phyloP scores from a whole-genome alignment of 2,113 vertebrate species.

The Leuciscus idus region DNA sequence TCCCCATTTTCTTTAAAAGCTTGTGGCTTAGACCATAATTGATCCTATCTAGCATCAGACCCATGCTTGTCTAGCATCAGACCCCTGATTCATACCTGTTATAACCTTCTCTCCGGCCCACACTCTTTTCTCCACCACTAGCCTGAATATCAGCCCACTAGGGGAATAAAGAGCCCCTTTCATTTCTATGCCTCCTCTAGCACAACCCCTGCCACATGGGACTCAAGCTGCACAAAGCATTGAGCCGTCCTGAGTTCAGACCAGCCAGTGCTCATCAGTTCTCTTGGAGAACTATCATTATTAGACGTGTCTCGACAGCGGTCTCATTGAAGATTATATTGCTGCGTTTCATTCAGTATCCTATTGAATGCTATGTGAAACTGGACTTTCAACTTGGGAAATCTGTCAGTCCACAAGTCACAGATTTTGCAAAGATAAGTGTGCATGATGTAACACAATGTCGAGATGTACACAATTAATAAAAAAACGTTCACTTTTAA shows the following conservation, averaged over 20 bases:
- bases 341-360: neutral
- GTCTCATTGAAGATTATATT: conserved; percentile 14
- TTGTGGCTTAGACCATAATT: conserved; percentile 41
- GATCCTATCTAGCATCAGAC: conserved; percentile 36
- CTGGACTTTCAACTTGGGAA: neutral
- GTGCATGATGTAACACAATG: neutral
- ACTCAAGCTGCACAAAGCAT: conserved; percentile 9
- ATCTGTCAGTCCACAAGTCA: neutral
- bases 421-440: neutral
- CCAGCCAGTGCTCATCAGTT: neutral
- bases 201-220: neutral
- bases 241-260: neutral
- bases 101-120: conserved; percentile 10
- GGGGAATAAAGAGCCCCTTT: conserved; percentile 31
- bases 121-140: conserved; percentile 19
- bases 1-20: conserved; percentile 34
- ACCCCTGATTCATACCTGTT: conserved; percentile 42
- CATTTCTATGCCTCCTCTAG: neutral
- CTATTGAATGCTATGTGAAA: neutral
- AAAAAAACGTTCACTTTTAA: neutral
- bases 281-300: neutral
- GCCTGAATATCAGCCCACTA: neutral
- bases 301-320: conserved; percentile 3
- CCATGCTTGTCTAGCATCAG: conserved; percentile 32
- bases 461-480: neutral